phyloP scores from a whole-genome alignment of 1,140 invertebrate species.

The Leguminivora glycinivorella region DNA sequence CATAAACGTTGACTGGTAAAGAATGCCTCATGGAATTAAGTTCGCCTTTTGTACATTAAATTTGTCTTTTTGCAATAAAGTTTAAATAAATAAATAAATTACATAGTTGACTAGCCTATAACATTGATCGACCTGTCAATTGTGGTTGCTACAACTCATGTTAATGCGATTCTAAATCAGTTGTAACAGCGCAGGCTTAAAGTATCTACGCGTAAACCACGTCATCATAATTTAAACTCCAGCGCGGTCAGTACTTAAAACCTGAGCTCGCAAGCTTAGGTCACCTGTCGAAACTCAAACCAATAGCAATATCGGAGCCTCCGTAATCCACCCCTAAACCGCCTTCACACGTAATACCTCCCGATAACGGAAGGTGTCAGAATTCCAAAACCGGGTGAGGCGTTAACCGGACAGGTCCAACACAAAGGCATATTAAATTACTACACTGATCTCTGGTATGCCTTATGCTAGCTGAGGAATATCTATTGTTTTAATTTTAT shows the following conservation, averaged over 20 bases:
- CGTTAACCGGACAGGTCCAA: conserved; percentile 37
- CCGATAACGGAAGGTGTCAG: conserved; percentile 42
- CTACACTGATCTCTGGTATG: conserved; percentile 24
- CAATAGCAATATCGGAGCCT: conserved; percentile 14
- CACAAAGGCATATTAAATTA: conserved; percentile 50
- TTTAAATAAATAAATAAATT: too few species aligned
- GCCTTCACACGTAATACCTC: conserved; percentile 32
- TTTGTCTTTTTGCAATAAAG: too few species aligned
- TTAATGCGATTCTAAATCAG: too few species aligned
- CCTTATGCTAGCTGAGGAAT: conserved; percentile 10
- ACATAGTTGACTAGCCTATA: too few species aligned
- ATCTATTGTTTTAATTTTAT: conserved; percentile 22
- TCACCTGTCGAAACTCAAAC: conserved; percentile 7
- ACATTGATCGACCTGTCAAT: too few species aligned
- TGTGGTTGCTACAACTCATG: too few species aligned
- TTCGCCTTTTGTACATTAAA: too few species aligned
- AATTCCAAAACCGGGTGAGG: conserved; percentile 40
- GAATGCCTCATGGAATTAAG: too few species aligned
- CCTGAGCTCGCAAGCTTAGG: not conserved
- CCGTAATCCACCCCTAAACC: conserved; percentile 18
- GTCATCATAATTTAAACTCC: not conserved
- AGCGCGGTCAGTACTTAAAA: not conserved
- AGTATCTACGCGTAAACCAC: not conserved
- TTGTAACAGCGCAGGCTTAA: too few species aligned
- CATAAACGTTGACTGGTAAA: too few species aligned